Conservation (phyloP, 2,797 vertebrate genomes). For the Chloroceryle inda region DNA sequence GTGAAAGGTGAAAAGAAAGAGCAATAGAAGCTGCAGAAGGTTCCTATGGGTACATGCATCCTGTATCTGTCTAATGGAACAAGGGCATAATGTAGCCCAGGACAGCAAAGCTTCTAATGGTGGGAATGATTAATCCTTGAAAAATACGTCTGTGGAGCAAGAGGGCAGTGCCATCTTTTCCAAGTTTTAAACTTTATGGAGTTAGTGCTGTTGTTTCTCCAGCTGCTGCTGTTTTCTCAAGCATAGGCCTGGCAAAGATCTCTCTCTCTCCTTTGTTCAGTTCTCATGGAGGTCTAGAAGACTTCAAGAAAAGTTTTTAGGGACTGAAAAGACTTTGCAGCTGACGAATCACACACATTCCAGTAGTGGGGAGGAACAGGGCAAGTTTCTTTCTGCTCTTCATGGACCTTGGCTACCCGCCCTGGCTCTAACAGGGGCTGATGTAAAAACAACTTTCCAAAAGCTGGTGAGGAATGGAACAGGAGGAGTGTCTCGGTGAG, state of each 20-base stretch:
- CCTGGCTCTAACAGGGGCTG: neutral
- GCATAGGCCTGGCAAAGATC: neutral
- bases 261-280: neutral
- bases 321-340: neutral
- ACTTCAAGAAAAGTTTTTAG: neutral
- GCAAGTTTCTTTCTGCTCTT: neutral
- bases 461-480: neutral
- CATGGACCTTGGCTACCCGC: neutral
- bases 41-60: neutral
- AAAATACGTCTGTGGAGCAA: neutral
- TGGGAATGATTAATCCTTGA: neutral
- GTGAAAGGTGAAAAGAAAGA: neutral
- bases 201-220: neutral
- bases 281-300: neutral
- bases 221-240: neutral
- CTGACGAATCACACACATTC: neutral
- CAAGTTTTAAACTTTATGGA: neutral
- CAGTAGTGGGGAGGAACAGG: rapidly evolving
- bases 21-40: neutral
- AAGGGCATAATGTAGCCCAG: neutral
- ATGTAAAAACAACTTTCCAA: neutral
- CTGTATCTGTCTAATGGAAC: neutral
- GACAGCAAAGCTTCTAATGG: neutral
- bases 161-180: neutral
- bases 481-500: neutral